Evolutionary conservation across 2,888 invertebrate species (phyloP).

Genomic region (Orchesella flavescens): DNA sequence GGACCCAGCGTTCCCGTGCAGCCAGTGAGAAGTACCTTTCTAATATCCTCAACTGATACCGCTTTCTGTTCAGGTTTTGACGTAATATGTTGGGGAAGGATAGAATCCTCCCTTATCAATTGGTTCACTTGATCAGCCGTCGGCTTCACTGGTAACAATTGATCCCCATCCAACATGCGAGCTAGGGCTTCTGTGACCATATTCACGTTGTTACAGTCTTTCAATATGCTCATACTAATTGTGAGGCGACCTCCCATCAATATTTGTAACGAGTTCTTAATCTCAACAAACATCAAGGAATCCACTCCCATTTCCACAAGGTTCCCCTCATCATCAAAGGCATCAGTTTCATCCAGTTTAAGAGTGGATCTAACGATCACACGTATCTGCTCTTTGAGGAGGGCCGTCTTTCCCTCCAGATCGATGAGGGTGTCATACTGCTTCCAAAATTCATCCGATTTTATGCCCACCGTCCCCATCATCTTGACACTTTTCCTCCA

Average conservation of each 20-base stretch:
- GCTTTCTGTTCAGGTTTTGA: too few relatives aligned
- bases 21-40: too few relatives aligned
- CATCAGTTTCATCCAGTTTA: background rate
- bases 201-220: too few relatives aligned
- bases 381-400: background rate
- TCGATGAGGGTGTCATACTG: background rate
- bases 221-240: background rate
- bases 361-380: background rate
- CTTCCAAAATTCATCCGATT: slow-evolving; percentile 3
- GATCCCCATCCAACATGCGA: too few relatives aligned
- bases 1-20: too few relatives aligned
- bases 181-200: too few relatives aligned
- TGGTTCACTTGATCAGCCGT: background rate
- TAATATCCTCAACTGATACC: too few relatives aligned
- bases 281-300: too few relatives aligned
- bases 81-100: background rate
- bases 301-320: background rate
- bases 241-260: background rate
- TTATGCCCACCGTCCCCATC: too few relatives aligned
- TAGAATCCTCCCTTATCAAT: background rate
- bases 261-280: background rate
- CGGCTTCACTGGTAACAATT: too few relatives aligned
- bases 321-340: background rate
- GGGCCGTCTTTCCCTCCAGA: background rate
- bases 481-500: too few relatives aligned